Evolutionary conservation across 1,140 invertebrate genomes (phyloP).

Genomic region (Atopsyche davidsoni): DNA sequence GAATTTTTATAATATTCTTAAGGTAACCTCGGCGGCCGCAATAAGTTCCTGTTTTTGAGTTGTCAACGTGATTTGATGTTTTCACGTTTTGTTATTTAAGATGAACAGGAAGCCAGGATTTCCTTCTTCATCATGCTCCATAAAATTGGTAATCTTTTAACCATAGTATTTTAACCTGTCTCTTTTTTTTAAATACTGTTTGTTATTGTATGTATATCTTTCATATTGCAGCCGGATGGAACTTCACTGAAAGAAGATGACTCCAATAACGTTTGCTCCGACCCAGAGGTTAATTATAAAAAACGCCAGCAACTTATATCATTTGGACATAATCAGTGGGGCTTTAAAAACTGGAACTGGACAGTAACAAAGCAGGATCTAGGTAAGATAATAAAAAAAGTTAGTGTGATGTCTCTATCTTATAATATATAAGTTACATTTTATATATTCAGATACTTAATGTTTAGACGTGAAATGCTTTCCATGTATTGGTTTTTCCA

Average conservation of each 20-base stretch:
- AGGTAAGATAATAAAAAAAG: slow-evolving; percentile 32
- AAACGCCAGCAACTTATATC: slow-evolving; percentile 43
- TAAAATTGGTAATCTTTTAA: slow-evolving; percentile 39
- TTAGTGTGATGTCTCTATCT: background rate
- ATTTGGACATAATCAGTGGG: slow-evolving; percentile 46
- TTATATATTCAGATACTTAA: too few relatives aligned
- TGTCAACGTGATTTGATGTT: background rate
- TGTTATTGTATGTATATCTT: slow-evolving; percentile 6
- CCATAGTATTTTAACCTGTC: background rate
- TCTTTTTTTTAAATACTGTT: slow-evolving; percentile 6
- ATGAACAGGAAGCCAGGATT: slow-evolving; percentile 45
- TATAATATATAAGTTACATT: background rate
- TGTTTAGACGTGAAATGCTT: too few relatives aligned
- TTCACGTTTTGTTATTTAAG: slow-evolving; percentile 4
- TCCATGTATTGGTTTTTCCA: too few relatives aligned
- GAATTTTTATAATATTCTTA: too few relatives aligned
- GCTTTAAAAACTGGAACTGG: slow-evolving; percentile 49
- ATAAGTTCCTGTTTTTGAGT: background rate
- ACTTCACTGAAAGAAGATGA: slow-evolving; percentile 23
- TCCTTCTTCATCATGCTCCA: slow-evolving; percentile 40
- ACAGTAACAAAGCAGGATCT: slow-evolving; percentile 45
- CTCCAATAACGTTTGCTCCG: slow-evolving; percentile 32
- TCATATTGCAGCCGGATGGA: slow-evolving; percentile 37
- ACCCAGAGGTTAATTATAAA: slow-evolving; percentile 32
- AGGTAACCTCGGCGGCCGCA: slow-evolving; percentile 20